phyloP scores from a whole-genome alignment of 2,888 invertebrate genomes.

The Suillia variegata region DNA sequence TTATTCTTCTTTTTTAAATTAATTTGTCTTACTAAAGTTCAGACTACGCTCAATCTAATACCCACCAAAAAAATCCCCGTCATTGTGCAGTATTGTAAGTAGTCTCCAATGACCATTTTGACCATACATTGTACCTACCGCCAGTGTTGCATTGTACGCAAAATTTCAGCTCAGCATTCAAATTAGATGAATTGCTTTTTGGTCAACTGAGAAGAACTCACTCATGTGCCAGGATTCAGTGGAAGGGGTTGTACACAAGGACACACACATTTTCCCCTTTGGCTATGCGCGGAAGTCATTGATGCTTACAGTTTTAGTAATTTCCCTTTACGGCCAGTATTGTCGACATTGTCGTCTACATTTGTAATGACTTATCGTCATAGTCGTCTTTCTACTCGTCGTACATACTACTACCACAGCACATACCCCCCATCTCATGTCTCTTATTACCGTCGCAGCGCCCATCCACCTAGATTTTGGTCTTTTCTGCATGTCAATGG shows the following conservation, averaged over 20 bases:
- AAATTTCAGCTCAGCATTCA: constrained; percentile 42
- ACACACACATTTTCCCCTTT: neutral
- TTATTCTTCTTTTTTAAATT: no score
- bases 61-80: constrained; percentile 13
- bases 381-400: constrained; percentile 19
- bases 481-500: constrained; percentile 54
- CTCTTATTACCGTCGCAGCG: no score
- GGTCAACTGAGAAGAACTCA: constrained; percentile 21
- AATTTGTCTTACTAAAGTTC: no score
- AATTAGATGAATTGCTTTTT: constrained; percentile 59
- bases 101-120: constrained; percentile 34
- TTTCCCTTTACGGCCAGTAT: constrained; percentile 29
- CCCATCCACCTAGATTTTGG: constrained; percentile 18
- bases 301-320: constrained; percentile 44
- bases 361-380: constrained; percentile 56
- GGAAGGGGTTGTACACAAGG: neutral
- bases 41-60: constrained; percentile 19
- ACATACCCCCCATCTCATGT: neutral
- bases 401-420: neutral
- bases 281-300: constrained; percentile 39
- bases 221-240: neutral
- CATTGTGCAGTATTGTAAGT: constrained; percentile 18
- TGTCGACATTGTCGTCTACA: constrained; percentile 16
- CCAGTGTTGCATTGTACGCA: constrained; percentile 23
- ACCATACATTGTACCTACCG: constrained; percentile 9